A percentile compares a stretch with the other conserved stretches of the same genome.
phyloP scores from a whole-genome alignment of 2,113 vertebrate genomes.

The Psilopogon haemacephalus region DNA sequence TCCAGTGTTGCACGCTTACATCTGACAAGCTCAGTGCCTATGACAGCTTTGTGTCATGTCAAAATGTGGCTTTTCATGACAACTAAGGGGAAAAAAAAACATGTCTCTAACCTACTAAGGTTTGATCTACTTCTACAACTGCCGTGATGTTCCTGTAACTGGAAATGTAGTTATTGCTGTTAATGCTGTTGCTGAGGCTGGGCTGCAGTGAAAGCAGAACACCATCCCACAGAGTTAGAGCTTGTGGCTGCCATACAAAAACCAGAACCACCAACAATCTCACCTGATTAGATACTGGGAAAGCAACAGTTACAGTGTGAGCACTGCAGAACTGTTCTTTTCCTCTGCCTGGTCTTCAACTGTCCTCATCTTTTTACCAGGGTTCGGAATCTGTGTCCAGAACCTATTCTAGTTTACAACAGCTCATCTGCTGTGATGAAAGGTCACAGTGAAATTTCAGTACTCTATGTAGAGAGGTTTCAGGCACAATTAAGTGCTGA shows the following conservation, averaged over 20 bases:
- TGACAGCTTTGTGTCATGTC: neutral
- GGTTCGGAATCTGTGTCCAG: neutral
- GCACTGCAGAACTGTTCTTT: neutral
- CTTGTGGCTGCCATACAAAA: neutral
- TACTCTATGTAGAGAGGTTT: fast-evolving
- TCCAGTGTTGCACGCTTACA: neutral
- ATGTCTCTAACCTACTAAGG: fast-evolving
- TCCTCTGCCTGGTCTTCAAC: neutral
- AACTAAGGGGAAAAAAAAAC: neutral
- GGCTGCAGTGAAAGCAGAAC: neutral
- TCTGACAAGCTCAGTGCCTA: neutral
- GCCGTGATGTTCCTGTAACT: neutral
- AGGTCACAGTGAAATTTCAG: neutral
- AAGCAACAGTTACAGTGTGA: neutral
- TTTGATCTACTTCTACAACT: neutral
- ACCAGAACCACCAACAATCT: too few species aligned
- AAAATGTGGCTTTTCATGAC: neutral
- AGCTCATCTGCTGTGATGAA: neutral
- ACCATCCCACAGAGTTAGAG: neutral
- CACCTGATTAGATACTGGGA: fast-evolving
- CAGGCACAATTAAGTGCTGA: neutral
- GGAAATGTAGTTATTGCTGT: neutral
- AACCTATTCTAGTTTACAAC: neutral
- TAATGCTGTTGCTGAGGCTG: neutral
- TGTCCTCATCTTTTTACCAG: neutral